Percentiles rank a stretch among this genome's conserved stretches.
These are phyloP conservation scores for Aproaerema taeniolella DNA, from an alignment of 2,888 invertebrate genomes.

Conservation along the genomic window DNA sequence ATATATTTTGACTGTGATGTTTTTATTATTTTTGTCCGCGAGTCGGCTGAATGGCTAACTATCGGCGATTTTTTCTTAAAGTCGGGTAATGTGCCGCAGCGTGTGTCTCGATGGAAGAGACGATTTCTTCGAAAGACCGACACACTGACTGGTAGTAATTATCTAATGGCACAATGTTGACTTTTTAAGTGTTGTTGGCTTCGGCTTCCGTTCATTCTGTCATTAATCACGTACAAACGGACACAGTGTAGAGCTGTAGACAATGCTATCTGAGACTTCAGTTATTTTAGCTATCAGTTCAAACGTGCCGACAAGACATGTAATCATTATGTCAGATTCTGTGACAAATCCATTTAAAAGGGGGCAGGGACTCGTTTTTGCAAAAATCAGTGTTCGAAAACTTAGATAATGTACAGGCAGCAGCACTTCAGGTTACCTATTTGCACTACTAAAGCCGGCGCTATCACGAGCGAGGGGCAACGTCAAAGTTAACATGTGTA, in stretches of 20 bases:
- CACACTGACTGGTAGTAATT: slow-evolving; percentile 39
- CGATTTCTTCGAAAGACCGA: slow-evolving; percentile 63
- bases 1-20: slow-evolving; percentile 78
- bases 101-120: slow-evolving; percentile 47
- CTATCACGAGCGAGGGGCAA: no score
- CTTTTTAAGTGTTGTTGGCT: slow-evolving; percentile 62
- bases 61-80: slow-evolving; percentile 53
- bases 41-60: slow-evolving; percentile 55
- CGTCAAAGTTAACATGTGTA: no score
- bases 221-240: slow-evolving; percentile 60
- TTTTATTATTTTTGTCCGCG: slow-evolving; percentile 76
- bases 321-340: background rate
- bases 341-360: no score
- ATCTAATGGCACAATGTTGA: slow-evolving; percentile 65
- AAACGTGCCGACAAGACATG: slow-evolving; percentile 8
- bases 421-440: no score
- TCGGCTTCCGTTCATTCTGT: slow-evolving; percentile 64
- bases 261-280: slow-evolving; percentile 11
- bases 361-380: no score
- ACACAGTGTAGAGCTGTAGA: slow-evolving; percentile 23
- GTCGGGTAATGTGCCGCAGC: slow-evolving; percentile 49
- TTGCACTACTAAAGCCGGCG: no score
- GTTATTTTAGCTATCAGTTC: slow-evolving; percentile 2
- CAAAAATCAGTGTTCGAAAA: no score
- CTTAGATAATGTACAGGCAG: no score